phyloP scores from a whole-genome alignment of 2,888 invertebrate species.

The Sarcophaga rosellei region DNA sequence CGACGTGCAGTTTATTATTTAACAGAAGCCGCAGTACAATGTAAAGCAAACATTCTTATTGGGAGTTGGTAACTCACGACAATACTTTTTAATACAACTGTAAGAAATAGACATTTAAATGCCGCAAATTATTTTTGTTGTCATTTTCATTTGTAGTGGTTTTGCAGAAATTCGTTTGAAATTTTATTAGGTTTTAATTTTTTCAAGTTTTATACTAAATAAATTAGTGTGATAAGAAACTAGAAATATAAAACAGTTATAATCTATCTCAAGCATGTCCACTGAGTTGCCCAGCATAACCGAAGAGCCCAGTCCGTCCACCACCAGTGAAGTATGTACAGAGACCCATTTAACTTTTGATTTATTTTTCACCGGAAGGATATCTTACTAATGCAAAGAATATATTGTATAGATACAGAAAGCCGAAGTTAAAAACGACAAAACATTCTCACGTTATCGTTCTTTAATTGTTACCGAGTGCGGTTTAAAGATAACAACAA shows the following conservation, averaged over 20 bases:
- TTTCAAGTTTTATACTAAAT: not conserved
- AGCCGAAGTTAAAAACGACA: conserved; percentile 70
- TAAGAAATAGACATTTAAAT: not conserved
- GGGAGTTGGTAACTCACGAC: too few species aligned
- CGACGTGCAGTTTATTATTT: too few species aligned
- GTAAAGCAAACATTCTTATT: too few species aligned
- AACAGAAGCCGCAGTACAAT: too few species aligned
- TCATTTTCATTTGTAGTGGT: not conserved
- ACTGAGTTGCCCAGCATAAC: conserved; percentile 58
- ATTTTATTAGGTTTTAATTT: not conserved
- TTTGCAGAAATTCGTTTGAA: not conserved
- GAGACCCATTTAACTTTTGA: not conserved
- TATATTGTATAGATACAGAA: conserved; percentile 36
- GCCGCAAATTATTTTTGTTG: conserved; percentile 16
- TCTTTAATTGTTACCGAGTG: conserved; percentile 75
- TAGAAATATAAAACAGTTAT: not conserved
- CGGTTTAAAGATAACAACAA: conserved; percentile 82
- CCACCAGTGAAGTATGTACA: conserved; percentile 54
- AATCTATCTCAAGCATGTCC: conserved; percentile 42
- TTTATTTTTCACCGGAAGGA: not conserved
- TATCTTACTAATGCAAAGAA: not conserved
- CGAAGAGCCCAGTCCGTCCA: conserved; percentile 67
- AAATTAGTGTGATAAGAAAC: not conserved
- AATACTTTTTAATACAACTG: not conserved
- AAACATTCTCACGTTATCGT: conserved; percentile 75